These are phyloP conservation scores for Hypocryptadius cinnamomeus DNA, from an alignment of 2,113 vertebrate genomes.

Conservation along the genomic window DNA sequence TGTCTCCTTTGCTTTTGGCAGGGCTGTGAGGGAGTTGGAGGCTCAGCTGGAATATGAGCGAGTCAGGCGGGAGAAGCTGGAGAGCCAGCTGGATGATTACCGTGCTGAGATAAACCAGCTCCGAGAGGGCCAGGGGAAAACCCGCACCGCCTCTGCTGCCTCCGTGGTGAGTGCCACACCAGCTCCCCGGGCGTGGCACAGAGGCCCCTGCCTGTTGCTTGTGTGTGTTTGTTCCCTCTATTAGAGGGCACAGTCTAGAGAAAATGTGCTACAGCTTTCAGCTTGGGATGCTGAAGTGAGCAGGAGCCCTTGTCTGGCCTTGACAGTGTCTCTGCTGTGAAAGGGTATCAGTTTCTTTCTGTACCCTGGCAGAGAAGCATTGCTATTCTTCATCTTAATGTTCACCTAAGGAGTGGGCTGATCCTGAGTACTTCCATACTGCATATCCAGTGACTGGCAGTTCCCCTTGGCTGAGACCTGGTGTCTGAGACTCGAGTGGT, in stretches of 20 bases:
- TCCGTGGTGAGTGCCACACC: not conserved
- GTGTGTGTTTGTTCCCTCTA: not conserved
- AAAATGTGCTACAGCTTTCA: not conserved
- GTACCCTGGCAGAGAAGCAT: not conserved
- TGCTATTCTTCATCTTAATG: accelerated
- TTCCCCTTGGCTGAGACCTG: not conserved
- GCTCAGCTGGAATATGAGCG: conserved; percentile 71
- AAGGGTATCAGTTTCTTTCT: not conserved
- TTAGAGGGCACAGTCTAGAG: not conserved
- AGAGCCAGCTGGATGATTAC: conserved; percentile 70
- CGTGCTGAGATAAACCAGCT: conserved; percentile 65
- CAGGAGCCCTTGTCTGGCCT: not conserved
- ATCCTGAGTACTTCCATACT: not conserved
- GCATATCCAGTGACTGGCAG: not conserved
- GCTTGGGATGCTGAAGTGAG: not conserved
- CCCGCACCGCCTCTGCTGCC: not conserved
- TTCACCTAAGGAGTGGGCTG: not conserved
- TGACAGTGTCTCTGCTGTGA: not conserved
- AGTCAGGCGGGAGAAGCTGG: conserved; percentile 74
- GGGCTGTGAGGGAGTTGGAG: conserved; percentile 66
- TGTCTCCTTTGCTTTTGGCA: conserved; percentile 15
- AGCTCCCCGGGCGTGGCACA: accelerated
- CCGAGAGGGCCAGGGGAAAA: conserved; percentile 19
- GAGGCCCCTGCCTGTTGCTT: not conserved
- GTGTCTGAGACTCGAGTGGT: not conserved